Conservation (phyloP, 2,113 vertebrate species). For the Sinocyclocheilus rhinocerous region DNA sequence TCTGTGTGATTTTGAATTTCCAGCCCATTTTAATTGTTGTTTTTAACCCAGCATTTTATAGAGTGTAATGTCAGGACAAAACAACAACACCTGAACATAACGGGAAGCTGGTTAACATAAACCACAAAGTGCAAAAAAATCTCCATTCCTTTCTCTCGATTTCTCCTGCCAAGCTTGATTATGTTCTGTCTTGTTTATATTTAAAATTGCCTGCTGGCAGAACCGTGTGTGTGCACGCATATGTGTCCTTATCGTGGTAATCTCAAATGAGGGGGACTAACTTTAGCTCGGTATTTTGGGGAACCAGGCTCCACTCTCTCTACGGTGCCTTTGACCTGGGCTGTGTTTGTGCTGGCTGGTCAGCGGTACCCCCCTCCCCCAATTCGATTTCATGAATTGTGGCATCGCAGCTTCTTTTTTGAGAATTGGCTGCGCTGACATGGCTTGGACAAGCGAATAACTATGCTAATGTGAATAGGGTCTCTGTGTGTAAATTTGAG, state of each 20-base stretch:
- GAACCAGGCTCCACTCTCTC: conserved; percentile 59
- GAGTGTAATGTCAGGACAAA: conserved; percentile 2
- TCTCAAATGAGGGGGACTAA: conserved; percentile 69
- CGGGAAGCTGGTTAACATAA: conserved; percentile 15
- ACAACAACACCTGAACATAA: conserved; percentile 8
- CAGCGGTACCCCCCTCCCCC: conserved; percentile 66
- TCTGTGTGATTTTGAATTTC: too few relatives aligned
- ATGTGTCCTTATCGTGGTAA: conserved; percentile 65
- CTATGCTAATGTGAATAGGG: conserved; percentile 47
- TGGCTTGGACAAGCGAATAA: conserved; percentile 10
- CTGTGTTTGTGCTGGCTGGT: conserved; percentile 76
- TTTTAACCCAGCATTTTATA: too few relatives aligned
- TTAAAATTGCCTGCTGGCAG: conserved; percentile 47
- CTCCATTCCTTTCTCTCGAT: not conserved
- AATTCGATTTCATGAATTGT: conserved; percentile 18
- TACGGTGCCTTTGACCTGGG: conserved; percentile 71
- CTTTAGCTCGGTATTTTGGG: conserved; percentile 65
- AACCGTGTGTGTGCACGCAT: conserved; percentile 20
- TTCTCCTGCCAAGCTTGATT: conserved; percentile 39
- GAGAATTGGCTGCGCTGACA: conserved; percentile 23
- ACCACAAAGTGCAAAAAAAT: conserved; percentile 14
- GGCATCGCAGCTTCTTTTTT: conserved; percentile 36
- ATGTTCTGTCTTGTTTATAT: conserved; percentile 49
- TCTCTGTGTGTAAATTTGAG: conserved; percentile 42
- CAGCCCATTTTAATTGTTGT: too few relatives aligned